Evolutionary conservation across 1,140 invertebrate species (phyloP), one percentile per base, ranked within the genome.

Genomic region (Dendroctonus ponderosae): DNA sequence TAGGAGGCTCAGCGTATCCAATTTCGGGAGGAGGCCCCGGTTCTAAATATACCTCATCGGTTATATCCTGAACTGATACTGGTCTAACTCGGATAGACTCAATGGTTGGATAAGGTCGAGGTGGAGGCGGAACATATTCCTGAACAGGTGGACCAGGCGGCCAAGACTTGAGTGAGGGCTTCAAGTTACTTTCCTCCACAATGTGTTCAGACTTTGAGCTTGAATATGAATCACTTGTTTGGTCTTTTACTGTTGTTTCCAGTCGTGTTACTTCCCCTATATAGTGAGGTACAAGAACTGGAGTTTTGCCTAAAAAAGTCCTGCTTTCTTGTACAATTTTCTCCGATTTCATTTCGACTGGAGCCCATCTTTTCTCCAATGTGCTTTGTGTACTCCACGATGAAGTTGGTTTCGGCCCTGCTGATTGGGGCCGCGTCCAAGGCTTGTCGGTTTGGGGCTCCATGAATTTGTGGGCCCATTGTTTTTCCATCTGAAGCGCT

Each of bases 21-120:
- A 89, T 86, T 79, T 88, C 85, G 14, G 87, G 85, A 7, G 86
- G 84, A 0, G 85, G 81, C 9, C 86, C 87, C 0, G 86, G 86
- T 74, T 86, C 80, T 8, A 88, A 71, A 50, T 81, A 74, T 0
- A 83, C 76, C 70, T 83, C 82, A 53, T 78, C 72, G 5, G 77
- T 75, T 14, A 79, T 77, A 67, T 79, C 78, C 69, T 79, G 77
- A 7, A 78, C 76, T 40, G 78, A 79, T 57, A 77, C 71, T 5
- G 77, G 76, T 60, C 77, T 61, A 12, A 78, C 70, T 40, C 73
- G 62, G 54, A 79, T 59, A 12, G 66, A 56, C 50, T 77, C 73
- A 14, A 77, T 73, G 65, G 70, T 73, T 26, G 73, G 69, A 51
- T 69, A 67, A 12, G 82, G 78, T 11, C 81, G 79, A 3, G 83